Evolutionary conservation across 2,888 invertebrate genomes (phyloP).

Genomic region (Molorchus minor): DNA sequence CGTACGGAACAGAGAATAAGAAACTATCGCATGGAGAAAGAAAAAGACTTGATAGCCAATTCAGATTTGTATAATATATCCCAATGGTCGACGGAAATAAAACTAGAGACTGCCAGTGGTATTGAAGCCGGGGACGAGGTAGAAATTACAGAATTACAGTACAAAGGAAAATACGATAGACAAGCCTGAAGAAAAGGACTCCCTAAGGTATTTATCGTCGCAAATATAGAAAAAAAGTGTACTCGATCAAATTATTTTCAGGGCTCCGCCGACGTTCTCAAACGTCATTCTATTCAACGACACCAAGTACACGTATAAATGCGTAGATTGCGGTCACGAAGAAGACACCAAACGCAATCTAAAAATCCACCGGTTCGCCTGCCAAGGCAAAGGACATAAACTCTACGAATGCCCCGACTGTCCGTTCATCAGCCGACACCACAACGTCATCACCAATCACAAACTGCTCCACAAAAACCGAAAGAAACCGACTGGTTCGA

Average conservation of each 20-base stretch:
- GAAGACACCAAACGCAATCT: slow-evolving; percentile 14
- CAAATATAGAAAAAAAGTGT: no score
- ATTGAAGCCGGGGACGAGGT: background rate
- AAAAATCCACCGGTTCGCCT: slow-evolving; percentile 21
- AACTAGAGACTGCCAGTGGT: background rate
- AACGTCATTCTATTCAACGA: background rate
- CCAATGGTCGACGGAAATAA: background rate
- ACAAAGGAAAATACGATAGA: background rate
- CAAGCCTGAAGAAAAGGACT: background rate
- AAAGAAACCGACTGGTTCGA: slow-evolving; percentile 23
- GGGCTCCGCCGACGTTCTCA: background rate
- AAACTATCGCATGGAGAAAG: background rate
- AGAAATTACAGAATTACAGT: background rate
- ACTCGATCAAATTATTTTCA: no score
- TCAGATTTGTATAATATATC: background rate
- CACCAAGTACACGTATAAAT: background rate
- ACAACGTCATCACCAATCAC: slow-evolving; percentile 30
- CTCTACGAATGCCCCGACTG: slow-evolving; percentile 24
- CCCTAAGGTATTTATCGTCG: no score
- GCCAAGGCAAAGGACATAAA: background rate
- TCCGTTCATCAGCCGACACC: slow-evolving; percentile 21
- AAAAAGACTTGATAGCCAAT: background rate
- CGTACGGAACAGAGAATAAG: background rate
- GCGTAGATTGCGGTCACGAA: slow-evolving; percentile 21
- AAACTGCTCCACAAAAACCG: slow-evolving; percentile 23